These are phyloP conservation scores for Hyperoplus lanceolatus DNA, from an alignment of 2,797 vertebrate species.

Conservation along the genomic window DNA sequence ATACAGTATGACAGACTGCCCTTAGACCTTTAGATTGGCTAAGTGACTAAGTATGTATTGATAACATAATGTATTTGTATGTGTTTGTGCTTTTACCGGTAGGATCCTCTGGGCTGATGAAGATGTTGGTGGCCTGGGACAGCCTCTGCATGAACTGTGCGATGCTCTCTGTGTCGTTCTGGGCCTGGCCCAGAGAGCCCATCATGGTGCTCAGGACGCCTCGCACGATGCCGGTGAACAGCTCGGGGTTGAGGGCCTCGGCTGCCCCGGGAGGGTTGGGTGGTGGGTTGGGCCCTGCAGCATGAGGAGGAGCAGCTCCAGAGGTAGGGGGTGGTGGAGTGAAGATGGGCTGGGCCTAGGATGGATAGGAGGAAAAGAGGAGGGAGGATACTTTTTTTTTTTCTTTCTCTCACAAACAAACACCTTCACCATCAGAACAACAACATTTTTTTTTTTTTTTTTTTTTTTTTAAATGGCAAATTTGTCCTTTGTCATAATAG, in stretches of 20 bases:
- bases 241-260: slow-evolving; percentile 90
- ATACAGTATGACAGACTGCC: too few relatives aligned
- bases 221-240: slow-evolving; percentile 93
- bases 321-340: slow-evolving; percentile 63
- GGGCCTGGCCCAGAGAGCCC: slow-evolving; percentile 90
- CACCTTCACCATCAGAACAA: too few relatives aligned
- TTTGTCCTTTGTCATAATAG: too few relatives aligned
- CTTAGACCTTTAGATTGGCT: too few relatives aligned
- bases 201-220: slow-evolving; percentile 93
- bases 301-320: slow-evolving; percentile 42
- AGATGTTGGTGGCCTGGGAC: slow-evolving; percentile 92
- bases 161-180: slow-evolving; percentile 93
- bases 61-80: too few relatives aligned
- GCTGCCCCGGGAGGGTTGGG: slow-evolving; percentile 55
- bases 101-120: slow-evolving; percentile 92
- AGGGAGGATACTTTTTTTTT: too few relatives aligned
- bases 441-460: too few relatives aligned
- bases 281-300: slow-evolving; percentile 39
- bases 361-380: not conserved
- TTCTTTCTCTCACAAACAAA: too few relatives aligned
- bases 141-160: slow-evolving; percentile 94
- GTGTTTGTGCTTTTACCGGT: slow-evolving; percentile 79
- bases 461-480: too few relatives aligned
- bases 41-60: not conserved
- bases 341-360: slow-evolving; percentile 81